Evolutionary conservation across 2,797 vertebrate genomes (phyloP).

Genomic region (Scarus forsteni): DNA sequence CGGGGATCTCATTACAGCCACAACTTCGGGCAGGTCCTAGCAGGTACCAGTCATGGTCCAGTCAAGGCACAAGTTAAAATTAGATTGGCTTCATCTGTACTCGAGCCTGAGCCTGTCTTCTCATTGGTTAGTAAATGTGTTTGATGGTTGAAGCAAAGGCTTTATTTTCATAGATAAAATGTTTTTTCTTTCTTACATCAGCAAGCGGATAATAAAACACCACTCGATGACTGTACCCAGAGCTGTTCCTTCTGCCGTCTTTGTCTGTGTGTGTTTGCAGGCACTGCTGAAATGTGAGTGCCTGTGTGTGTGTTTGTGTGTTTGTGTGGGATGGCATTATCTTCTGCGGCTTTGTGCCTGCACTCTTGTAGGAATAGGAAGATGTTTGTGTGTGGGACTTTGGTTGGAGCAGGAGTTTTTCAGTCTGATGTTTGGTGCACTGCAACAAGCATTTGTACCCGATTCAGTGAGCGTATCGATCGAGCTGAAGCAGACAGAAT

Average conservation of each 20-base stretch:
- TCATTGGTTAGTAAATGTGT: too few relatives aligned
- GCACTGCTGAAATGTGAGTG: background rate
- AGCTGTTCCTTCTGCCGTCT: background rate
- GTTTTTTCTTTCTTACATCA: too few relatives aligned
- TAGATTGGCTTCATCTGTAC: too few relatives aligned
- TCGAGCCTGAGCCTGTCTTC: too few relatives aligned
- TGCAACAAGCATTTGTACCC: constrained; percentile 33
- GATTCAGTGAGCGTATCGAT: constrained; percentile 42
- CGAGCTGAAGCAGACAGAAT: constrained; percentile 8
- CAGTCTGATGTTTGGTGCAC: constrained; percentile 42
- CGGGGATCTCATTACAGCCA: too few relatives aligned
- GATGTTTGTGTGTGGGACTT: constrained; percentile 33
- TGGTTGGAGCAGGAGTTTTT: constrained; percentile 22
- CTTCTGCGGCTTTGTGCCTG: constrained; percentile 29
- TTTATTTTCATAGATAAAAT: too few relatives aligned
- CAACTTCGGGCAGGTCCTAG: too few relatives aligned
- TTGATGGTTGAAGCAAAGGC: too few relatives aligned
- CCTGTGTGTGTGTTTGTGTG: constrained; percentile 17
- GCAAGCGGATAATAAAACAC: too few relatives aligned
- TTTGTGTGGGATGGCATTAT: constrained; percentile 30
- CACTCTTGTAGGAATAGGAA: constrained; percentile 19
- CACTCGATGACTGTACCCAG: background rate
- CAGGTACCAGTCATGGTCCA: too few relatives aligned
- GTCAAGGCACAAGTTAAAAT: too few relatives aligned
- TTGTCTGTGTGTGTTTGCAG: constrained; percentile 7